phyloP scores from a whole-genome alignment of 2,888 invertebrate species.

The Plebejus anna region DNA sequence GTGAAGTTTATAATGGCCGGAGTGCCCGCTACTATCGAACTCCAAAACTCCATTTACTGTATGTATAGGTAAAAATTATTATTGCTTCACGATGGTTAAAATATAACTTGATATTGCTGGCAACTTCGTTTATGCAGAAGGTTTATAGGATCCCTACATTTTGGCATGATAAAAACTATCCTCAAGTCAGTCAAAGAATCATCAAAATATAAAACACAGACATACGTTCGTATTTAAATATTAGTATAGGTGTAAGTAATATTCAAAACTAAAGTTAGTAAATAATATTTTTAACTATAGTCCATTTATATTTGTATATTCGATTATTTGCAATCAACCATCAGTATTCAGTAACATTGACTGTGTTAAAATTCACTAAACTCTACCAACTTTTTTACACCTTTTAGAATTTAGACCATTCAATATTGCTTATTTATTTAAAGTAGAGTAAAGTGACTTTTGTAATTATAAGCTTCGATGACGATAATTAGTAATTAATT shows the following conservation, averaged over 20 bases:
- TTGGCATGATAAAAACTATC: not conserved
- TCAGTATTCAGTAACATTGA: no score
- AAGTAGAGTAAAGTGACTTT: not conserved
- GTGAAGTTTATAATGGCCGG: not conserved
- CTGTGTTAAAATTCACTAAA: no score
- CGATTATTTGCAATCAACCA: no score
- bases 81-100: not conserved
- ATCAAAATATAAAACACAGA: not conserved
- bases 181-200: not conserved
- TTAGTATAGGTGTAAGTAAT: not conserved
- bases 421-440: no score
- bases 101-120: not conserved
- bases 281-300: no score
- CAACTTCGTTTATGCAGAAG: not conserved
- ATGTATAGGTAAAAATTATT: not conserved
- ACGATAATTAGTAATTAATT: not conserved
- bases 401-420: no score
- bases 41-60: not conserved
- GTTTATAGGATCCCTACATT: not conserved
- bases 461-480: not conserved
- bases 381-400: no score
- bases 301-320: no score
- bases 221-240: not conserved
- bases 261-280: no score
- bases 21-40: not conserved